phyloP scores from a whole-genome alignment of 2,888 invertebrate genomes.

The Cistogaster globosa region DNA sequence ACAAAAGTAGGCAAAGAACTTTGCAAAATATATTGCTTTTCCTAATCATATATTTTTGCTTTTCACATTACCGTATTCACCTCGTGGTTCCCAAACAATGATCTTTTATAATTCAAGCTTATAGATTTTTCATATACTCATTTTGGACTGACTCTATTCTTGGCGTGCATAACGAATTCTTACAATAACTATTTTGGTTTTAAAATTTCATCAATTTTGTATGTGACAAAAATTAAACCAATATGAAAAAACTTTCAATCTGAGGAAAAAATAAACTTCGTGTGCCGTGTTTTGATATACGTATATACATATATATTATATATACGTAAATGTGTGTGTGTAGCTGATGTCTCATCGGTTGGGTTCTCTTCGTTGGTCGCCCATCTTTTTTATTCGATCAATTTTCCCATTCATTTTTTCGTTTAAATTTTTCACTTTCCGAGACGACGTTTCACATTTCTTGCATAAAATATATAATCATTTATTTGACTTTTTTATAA shows the following conservation, averaged over 20 bases:
- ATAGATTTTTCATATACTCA: not conserved
- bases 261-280: constrained; percentile 55
- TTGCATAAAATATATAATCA: constrained; percentile 75
- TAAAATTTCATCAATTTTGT: constrained; percentile 42
- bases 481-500: constrained; percentile 15
- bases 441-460: constrained; percentile 79
- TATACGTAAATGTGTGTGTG: constrained; percentile 23
- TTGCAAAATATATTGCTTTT: not conserved
- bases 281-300: constrained; percentile 46
- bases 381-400: constrained; percentile 74
- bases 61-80: not conserved
- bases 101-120: not conserved
- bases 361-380: constrained; percentile 71
- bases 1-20: too few species aligned
- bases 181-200: constrained; percentile 26
- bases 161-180: constrained; percentile 1
- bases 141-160: too few species aligned
- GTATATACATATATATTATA: constrained; percentile 1
- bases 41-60: not conserved
- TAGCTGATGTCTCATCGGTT: constrained; percentile 69
- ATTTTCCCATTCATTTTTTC: constrained; percentile 76
- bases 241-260: constrained; percentile 46
- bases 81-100: constrained; percentile 31
- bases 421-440: constrained; percentile 73
- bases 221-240: constrained; percentile 36